Conservation (phyloP, 2,113 vertebrate genomes). For the Rhea pennata region DNA sequence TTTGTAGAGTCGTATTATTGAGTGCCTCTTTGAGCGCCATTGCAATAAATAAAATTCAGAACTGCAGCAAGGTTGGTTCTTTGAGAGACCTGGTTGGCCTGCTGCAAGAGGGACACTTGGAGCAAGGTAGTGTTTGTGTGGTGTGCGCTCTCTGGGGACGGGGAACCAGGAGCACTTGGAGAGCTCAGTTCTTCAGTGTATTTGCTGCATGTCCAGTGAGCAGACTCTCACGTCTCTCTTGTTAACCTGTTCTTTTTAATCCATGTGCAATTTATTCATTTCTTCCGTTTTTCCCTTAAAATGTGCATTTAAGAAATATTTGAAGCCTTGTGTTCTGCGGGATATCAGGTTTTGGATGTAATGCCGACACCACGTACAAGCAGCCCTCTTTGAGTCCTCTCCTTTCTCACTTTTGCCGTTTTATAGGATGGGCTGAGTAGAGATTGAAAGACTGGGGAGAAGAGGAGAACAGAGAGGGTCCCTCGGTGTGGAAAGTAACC, state of each 20-base stretch:
- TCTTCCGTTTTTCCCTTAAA: not conserved
- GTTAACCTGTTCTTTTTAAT: not conserved
- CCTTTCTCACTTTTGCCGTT: not conserved
- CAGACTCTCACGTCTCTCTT: not conserved
- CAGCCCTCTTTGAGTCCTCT: not conserved
- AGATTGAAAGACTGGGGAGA: not conserved
- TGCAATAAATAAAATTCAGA: not conserved
- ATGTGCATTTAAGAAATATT: not conserved
- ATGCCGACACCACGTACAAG: not conserved
- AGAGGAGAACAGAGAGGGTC: not conserved
- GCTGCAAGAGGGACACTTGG: not conserved
- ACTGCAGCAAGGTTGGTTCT: not conserved
- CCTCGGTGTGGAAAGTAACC: no score
- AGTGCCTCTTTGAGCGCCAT: not conserved
- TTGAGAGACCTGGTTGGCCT: not conserved
- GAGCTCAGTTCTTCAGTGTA: not conserved
- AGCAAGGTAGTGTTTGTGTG: not conserved
- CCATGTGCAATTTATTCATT: not conserved
- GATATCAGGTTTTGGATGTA: not conserved
- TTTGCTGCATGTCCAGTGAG: not conserved
- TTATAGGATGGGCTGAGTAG: not conserved
- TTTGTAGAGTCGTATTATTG: not conserved
- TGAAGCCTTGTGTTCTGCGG: not conserved
- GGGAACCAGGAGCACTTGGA: not conserved
- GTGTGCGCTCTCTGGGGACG: not conserved